These are phyloP conservation scores for Betta splendens DNA, from an alignment of 2,797 vertebrate species.

Conservation along the genomic window DNA sequence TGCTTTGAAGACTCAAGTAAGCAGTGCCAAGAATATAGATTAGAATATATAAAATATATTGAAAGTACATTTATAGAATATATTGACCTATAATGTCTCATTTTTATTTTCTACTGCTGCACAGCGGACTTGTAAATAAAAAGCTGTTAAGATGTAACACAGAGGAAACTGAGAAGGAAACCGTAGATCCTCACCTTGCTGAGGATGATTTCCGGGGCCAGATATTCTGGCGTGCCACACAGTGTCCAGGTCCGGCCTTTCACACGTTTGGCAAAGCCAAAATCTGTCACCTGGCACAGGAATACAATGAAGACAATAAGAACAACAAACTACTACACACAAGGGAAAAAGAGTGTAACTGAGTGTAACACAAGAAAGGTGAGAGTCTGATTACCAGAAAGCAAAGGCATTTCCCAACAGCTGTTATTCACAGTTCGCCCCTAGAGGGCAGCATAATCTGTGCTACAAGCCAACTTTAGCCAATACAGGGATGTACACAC, in stretches of 20 bases:
- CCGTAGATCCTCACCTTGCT: slow-evolving; percentile 82
- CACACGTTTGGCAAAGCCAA: slow-evolving; percentile 93
- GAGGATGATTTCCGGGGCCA: slow-evolving; percentile 92
- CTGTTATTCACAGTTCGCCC: slow-evolving; percentile 29
- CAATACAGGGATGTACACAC: background rate
- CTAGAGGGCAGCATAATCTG: slow-evolving; percentile 37
- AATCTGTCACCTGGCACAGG: slow-evolving; percentile 88
- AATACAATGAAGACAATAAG: slow-evolving; percentile 11
- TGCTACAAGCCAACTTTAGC: background rate
- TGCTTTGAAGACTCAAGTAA: too few relatives aligned
- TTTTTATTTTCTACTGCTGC: background rate
- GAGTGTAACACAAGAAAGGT: background rate
- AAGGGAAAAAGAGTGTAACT: background rate
- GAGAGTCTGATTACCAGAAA: background rate
- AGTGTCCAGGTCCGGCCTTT: slow-evolving; percentile 95
- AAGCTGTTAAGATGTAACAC: background rate
- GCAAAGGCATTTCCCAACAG: background rate
- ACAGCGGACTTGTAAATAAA: background rate
- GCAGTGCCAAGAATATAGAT: too few relatives aligned
- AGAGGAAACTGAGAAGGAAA: background rate
- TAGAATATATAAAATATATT: too few relatives aligned
- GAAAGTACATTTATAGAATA: too few relatives aligned
- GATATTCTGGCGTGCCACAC: slow-evolving; percentile 92
- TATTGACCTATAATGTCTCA: too few relatives aligned
- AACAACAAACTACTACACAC: background rate